A percentile compares a stretch with the other conserved stretches of the same genome.
These are phyloP conservation scores for Cyphomyrus discorhynchus DNA, from an alignment of 2,113 vertebrate species.

Conservation along the genomic window DNA sequence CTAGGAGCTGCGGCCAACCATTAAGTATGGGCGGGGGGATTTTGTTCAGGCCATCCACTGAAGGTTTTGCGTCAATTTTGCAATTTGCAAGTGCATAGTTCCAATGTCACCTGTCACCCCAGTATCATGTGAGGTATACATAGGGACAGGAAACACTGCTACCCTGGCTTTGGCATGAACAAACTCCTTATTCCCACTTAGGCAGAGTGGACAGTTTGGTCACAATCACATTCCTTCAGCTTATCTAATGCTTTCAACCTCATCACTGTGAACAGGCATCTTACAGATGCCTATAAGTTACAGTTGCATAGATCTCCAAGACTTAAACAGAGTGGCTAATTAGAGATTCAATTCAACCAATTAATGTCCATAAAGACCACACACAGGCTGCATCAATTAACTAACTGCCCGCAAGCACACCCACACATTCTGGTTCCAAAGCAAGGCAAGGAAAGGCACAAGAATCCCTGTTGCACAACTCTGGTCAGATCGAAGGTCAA, in stretches of 20 bases:
- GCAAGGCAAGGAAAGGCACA: background rate
- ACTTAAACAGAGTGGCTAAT: background rate
- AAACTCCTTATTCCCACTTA: background rate
- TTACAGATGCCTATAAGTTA: background rate
- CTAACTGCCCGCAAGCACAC: background rate
- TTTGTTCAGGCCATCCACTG: background rate
- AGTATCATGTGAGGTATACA: background rate
- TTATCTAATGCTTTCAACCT: background rate
- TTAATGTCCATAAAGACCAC: background rate
- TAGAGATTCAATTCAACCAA: background rate
- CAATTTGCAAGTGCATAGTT: background rate
- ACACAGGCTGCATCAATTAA: background rate
- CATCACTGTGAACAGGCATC: background rate
- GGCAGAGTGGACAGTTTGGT: background rate
- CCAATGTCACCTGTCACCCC: background rate
- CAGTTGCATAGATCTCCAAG: background rate
- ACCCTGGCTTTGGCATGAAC: background rate
- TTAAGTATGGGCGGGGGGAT: background rate
- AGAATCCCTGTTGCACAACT: background rate
- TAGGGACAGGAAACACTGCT: background rate
- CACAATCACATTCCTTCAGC: background rate
- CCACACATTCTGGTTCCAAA: background rate
- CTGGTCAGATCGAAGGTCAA: background rate
- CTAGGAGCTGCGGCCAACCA: background rate
- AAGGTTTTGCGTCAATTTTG: background rate